Evolutionary conservation across 1,140 invertebrate species (phyloP).

Genomic region (Dinoponera quadriceps): DNA sequence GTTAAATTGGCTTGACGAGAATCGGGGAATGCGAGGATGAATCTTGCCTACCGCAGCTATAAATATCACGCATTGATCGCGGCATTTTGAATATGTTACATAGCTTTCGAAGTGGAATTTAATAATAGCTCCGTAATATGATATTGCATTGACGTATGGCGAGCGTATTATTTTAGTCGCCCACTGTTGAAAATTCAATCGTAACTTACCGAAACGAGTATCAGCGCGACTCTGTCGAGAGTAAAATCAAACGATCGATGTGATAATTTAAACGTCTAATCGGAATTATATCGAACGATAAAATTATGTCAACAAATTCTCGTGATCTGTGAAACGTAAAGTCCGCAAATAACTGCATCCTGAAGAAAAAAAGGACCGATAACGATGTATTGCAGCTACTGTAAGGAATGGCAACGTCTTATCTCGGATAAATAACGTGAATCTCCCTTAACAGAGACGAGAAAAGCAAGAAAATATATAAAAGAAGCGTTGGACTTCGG

Average conservation of each 20-base stretch:
- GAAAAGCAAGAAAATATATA: conserved; percentile 72
- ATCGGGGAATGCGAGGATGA: neutral
- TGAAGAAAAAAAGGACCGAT: neutral
- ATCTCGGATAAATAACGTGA: neutral
- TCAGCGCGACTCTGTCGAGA: no score
- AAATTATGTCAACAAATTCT: no score
- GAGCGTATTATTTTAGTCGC: no score
- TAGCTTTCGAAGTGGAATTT: neutral
- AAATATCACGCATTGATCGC: conserved; percentile 3
- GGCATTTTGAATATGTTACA: neutral
- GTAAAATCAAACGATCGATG: no score
- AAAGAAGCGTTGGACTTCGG: conserved; percentile 75
- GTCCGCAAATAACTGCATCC: neutral
- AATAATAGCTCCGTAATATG: neutral
- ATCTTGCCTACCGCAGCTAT: neutral
- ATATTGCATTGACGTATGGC: neutral
- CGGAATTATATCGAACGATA: no score
- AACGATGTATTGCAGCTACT: neutral
- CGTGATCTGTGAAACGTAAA: neutral
- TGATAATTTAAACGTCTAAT: no score
- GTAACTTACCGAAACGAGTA: no score
- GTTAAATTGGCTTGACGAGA: neutral
- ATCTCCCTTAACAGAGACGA: conserved; percentile 50
- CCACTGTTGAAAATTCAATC: neutral
- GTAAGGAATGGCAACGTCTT: neutral